Percentiles rank a stretch among this genome's conserved stretches.
These are phyloP conservation scores for Zaprionus camerounensis DNA, from an alignment of 1,140 invertebrate genomes.

Conservation along the genomic window DNA sequence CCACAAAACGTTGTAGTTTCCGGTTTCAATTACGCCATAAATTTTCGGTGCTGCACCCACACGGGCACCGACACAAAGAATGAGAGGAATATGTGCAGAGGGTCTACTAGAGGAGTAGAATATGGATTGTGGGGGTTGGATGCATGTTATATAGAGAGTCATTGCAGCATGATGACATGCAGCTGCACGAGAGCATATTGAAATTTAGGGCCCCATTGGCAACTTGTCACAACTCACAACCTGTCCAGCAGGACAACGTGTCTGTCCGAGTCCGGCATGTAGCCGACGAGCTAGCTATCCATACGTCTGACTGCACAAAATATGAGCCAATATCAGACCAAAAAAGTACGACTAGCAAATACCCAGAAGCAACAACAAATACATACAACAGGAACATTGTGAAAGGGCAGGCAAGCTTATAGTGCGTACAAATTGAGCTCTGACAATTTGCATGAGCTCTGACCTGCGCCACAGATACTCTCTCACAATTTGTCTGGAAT, in stretches of 20 bases:
- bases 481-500: not conserved
- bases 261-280: not conserved
- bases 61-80: constrained; percentile 34
- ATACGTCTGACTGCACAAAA: constrained; percentile 53
- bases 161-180: constrained; percentile 57
- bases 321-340: constrained; percentile 81
- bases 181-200: constrained; percentile 60
- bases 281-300: not conserved
- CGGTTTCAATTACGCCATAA: constrained; percentile 81
- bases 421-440: not conserved
- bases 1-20: constrained; percentile 80
- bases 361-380: constrained; percentile 18
- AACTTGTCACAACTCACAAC: constrained; percentile 79
- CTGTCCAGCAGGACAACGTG: constrained; percentile 29
- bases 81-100: not conserved
- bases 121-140: not conserved
- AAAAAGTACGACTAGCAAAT: constrained; percentile 59
- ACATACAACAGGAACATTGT: not conserved
- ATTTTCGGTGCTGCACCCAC: constrained; percentile 68
- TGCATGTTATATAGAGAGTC: constrained; percentile 6
- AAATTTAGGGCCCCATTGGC: constrained; percentile 79
- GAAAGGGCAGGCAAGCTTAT: not conserved
- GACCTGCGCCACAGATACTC: not conserved
- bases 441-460: not conserved
- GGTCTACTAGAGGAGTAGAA: not conserved